These are phyloP conservation scores for Drosophila kanekoi DNA, from an alignment of 2,888 invertebrate species.

Conservation along the genomic window DNA sequence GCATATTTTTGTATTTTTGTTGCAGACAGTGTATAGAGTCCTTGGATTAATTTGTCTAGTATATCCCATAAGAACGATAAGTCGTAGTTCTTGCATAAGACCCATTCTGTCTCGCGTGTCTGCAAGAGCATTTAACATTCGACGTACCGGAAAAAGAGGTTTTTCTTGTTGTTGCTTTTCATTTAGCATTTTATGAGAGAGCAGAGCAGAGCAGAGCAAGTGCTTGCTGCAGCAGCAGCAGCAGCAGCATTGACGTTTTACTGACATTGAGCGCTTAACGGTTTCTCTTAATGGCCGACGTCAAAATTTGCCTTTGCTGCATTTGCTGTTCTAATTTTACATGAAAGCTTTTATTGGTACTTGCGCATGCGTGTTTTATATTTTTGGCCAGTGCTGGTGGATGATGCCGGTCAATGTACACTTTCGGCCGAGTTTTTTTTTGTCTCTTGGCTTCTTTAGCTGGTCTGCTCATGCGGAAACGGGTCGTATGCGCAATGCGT, in stretches of 20 bases:
- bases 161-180: slow-evolving; percentile 9
- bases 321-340: slow-evolving; percentile 60
- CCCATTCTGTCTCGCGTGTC: neutral
- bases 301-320: slow-evolving; percentile 41
- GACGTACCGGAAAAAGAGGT: neutral
- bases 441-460: slow-evolving; percentile 26
- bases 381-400: slow-evolving; percentile 28
- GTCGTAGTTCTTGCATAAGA: neutral
- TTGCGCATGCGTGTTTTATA: slow-evolving; percentile 31
- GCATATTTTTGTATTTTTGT: neutral
- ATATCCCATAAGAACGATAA: neutral
- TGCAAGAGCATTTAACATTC: neutral
- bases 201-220: slow-evolving; percentile 12
- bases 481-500: slow-evolving; percentile 66
- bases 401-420: slow-evolving; percentile 70
- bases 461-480: slow-evolving; percentile 58
- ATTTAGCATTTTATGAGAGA: slow-evolving; percentile 12
- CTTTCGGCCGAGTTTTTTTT: slow-evolving; percentile 72
- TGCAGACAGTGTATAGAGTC: no score
- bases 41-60: no score
- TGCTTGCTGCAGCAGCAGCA: slow-evolving; percentile 12
- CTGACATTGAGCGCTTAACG: slow-evolving; percentile 67
- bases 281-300: slow-evolving; percentile 61
- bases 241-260: slow-evolving; percentile 61
- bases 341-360: slow-evolving; percentile 26